Evolutionary conservation across 2,888 invertebrate species (phyloP), one percentile per base, ranked within the genome.

Genomic region (Chaetoderma sp.): DNA sequence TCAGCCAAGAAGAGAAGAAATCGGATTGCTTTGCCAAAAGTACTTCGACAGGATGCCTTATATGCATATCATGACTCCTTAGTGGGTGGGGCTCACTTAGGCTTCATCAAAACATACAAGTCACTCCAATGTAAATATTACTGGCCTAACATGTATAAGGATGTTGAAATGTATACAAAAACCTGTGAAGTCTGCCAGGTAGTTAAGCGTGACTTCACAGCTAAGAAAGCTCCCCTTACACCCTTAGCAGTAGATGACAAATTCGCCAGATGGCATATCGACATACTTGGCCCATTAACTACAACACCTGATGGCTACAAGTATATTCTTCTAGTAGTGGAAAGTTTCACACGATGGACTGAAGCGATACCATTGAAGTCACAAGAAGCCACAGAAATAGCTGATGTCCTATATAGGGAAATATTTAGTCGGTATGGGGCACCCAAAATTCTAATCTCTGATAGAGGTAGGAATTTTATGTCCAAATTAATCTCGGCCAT

Each of bases 401-500:
- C 70, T 10, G 42, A 47, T 23, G 52, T 63, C 36, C 44, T 71
- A 30, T 74, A 71, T 27, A 68, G 52, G 44, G 69, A 69, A 28
- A 56, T 71, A 3, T 60, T 72, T 18, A 55, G 60, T n/a, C 39
- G 71, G 4, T 71, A 61, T 58, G 68, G 73, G 1, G 68, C 65
- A 2, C 71, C 73, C 1, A 56, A 63, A 32, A 33, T 55, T 2
- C 23, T 71, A 3, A 57, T 71, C 2, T 49, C 52, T 42, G 73
- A 73, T 42, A 47, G 68, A 21, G 71, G 70, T 16, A 32, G 33
- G 55, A 64, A 65, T 32, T 71, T 73, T 33, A 68, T 70, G 66
- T 71, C 67, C 16, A 71, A 73, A 42, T 42, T 73, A 18, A 60
- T 73, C 10, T 36, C 44, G 30, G 71, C 71, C 1, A 18, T 73